A percentile compares a stretch with the other conserved stretches of the same genome.
Evolutionary conservation across 2,888 invertebrate species (phyloP).

Genomic region (Leptinotarsa haldemani): DNA sequence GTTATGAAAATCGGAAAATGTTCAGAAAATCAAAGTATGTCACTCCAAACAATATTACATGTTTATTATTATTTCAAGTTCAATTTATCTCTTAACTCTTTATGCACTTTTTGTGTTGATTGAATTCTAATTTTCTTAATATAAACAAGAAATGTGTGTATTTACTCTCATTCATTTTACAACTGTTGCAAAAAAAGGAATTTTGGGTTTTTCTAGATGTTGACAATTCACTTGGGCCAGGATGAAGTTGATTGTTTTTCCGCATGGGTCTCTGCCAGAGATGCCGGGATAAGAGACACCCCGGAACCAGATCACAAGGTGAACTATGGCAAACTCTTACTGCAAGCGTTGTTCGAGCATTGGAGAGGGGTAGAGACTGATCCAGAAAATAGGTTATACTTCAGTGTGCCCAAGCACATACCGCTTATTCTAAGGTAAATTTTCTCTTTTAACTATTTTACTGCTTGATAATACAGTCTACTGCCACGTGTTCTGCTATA

Average conservation of each 20-base stretch:
- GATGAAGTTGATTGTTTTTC: constrained; percentile 98
- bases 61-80: too few species aligned
- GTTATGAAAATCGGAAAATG: too few species aligned
- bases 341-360: constrained; percentile 94
- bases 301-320: constrained; percentile 86
- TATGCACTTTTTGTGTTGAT: too few species aligned
- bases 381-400: constrained; percentile 81
- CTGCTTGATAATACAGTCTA: too few species aligned
- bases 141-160: too few species aligned
- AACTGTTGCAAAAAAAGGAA: not conserved
- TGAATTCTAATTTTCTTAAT: too few species aligned
- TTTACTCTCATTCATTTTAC: too few species aligned
- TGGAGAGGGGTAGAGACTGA: constrained; percentile 83
- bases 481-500: too few species aligned
- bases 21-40: too few species aligned
- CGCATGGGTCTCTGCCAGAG: constrained; percentile 98
- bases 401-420: constrained; percentile 93
- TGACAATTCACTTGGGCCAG: constrained; percentile 95
- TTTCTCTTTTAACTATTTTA: not conserved
- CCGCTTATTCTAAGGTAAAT: constrained; percentile 83
- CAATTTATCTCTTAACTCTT: too few species aligned
- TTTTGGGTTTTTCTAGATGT: constrained; percentile 74
- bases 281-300: constrained; percentile 79
- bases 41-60: too few species aligned
- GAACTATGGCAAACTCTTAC: constrained; percentile 92